Base-by-base conservation (phyloP, 37 sponge, comb jelly and placozoan species). In the Spongilla lacustris region DNA sequence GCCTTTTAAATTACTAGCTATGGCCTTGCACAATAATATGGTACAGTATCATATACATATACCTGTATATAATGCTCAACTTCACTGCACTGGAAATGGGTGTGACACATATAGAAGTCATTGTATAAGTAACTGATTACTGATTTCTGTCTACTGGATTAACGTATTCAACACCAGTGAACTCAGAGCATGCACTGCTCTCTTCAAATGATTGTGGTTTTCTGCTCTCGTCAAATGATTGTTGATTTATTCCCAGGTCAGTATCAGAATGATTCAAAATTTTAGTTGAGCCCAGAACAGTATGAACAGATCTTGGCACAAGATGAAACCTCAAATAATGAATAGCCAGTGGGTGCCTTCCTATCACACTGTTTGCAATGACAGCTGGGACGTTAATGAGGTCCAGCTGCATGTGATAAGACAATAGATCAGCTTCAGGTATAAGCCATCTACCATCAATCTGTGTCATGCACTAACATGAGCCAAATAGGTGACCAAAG, bases 401-500 rank as follows among this genome's bases (percentile, higher is more conserved):
- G 19, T 58, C 58, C 12, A 58, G 58, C 58, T 58, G 58, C 58
- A 58, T 10, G 19, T 17, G 11, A 58, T 58, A 14, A 19, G 4
- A 46, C 8, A 46, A 46, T 46, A 46, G 4, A 46, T 8, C 4
- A 58, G 19, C 1, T 58, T 8, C 6, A 41, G 3, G 41, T 41
- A 6, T 41, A 9, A 41, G 3, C 3, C 41, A 58, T 26, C 11
- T 29, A 35, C 58, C 4, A 33, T 74, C 46, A 46, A 10, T 46
- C 8, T 10, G 8, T 46, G 8, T 46, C 32, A 33, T 33, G 8
- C 25, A 49, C 91, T 85, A 33, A 91, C 91, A 91, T 91, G 91
- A 27, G 83, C 87, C 30, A 86, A 27, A 46, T 78, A 91, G 2
- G 67, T 79, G 79, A 86, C 48, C n/a, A 93, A 49, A 36, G 94